Conservation (phyloP, 2,797 vertebrate genomes). For the Heterohyrax brucei region DNA sequence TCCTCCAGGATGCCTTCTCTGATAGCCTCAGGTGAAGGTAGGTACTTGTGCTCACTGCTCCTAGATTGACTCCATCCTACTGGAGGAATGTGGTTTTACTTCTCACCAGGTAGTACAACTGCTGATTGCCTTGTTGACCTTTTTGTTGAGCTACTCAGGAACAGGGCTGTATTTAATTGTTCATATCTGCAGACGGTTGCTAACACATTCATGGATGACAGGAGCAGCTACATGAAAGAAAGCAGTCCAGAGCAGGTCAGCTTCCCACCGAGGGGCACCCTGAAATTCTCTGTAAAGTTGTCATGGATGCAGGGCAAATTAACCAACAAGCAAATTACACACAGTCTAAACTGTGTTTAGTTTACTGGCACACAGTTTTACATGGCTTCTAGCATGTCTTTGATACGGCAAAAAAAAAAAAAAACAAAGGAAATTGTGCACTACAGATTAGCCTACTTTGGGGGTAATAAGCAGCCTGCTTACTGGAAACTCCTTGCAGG, state of each 20-base stretch:
- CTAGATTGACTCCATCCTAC: neutral
- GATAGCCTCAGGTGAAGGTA: too few species aligned
- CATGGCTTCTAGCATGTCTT: too few species aligned
- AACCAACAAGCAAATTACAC: too few species aligned
- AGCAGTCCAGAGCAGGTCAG: neutral
- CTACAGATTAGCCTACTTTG: too few species aligned
- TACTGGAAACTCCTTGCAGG: too few species aligned
- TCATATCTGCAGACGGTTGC: constrained; percentile 40
- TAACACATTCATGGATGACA: constrained; percentile 16
- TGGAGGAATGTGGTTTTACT: neutral
- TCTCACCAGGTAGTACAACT: neutral
- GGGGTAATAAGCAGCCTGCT: too few species aligned
- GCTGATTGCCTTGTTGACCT: neutral
- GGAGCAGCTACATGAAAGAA: neutral
- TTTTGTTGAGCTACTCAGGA: neutral
- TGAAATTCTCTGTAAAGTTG: neutral
- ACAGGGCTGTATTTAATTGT: constrained; percentile 49
- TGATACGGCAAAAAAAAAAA: too few species aligned
- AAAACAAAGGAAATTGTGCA: too few species aligned
- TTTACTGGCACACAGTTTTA: too few species aligned
- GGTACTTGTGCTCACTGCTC: too few species aligned
- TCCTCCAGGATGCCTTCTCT: neutral
- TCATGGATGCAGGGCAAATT: neutral
- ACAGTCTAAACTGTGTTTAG: too few species aligned
- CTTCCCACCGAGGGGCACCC: neutral